These are phyloP conservation scores for Sialia sialis DNA, from an alignment of 2,113 vertebrate species.

Conservation along the genomic window DNA sequence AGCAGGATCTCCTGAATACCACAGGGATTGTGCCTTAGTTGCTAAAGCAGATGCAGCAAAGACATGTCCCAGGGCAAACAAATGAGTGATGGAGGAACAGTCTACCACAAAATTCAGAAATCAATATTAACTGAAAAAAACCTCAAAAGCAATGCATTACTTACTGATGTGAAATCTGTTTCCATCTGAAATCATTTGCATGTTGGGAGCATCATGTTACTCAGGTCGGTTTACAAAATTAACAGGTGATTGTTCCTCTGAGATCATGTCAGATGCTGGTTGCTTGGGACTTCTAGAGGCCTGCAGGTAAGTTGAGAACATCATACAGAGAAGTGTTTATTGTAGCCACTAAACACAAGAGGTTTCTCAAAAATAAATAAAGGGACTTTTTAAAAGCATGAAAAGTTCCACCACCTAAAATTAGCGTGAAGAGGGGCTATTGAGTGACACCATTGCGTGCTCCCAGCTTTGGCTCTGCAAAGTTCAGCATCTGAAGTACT, in stretches of 20 bases:
- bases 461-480: background rate
- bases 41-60: background rate
- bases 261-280: background rate
- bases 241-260: background rate
- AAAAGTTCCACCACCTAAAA: conserved; percentile 15
- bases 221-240: background rate
- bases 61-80: background rate
- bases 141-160: background rate
- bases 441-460: background rate
- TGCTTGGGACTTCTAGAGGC: background rate
- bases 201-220: background rate
- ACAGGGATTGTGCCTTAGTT: background rate
- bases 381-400: background rate
- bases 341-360: background rate
- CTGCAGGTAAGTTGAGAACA: background rate
- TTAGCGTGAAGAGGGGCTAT: background rate
- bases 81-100: background rate
- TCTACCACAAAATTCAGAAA: background rate
- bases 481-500: background rate
- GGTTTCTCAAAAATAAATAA: background rate
- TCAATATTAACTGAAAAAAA: background rate
- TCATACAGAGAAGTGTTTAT: background rate
- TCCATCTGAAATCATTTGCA: conserved; percentile 31
- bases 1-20: background rate
- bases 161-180: conserved; percentile 33